A percentile compares a stretch with the other conserved stretches of the same genome.
Conservation (phyloP, 2,113 vertebrate genomes). For the Lycaon pictus region DNA sequence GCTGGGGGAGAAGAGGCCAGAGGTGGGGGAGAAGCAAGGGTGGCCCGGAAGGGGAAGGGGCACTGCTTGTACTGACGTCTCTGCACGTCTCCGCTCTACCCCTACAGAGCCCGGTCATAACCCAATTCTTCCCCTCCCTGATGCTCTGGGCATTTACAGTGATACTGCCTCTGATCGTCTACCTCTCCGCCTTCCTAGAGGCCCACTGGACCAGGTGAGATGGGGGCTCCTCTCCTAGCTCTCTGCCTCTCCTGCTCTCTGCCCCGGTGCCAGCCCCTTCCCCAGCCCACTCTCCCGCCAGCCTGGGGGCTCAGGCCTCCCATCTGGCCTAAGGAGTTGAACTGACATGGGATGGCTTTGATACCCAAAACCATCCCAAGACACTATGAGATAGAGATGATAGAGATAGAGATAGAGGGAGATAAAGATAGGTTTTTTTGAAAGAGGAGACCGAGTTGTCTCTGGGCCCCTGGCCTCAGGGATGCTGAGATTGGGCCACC, state of each 20-base stretch:
- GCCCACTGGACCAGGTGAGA: conserved; percentile 97
- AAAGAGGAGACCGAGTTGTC: background rate
- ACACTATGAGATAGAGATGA: background rate
- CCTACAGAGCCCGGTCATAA: conserved; percentile 94
- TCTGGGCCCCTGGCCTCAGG: background rate
- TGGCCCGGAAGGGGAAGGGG: background rate
- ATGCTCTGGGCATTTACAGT: conserved; percentile 97
- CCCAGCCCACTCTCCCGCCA: background rate
- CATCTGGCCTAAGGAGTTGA: background rate
- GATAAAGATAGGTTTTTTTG: background rate
- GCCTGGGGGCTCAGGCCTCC: background rate
- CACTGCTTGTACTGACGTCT: background rate
- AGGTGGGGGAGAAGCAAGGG: background rate
- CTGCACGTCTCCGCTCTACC: conserved; percentile 55
- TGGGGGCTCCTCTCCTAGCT: background rate
- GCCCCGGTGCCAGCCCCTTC: background rate
- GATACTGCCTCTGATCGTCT: conserved; percentile 96
- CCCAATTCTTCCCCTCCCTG: conserved; percentile 97
- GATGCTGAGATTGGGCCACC: background rate
- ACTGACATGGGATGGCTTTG: background rate
- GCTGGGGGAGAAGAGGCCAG: background rate
- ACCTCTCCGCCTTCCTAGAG: conserved; percentile 96
- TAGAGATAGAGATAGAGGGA: too few relatives aligned
- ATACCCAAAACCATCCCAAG: background rate
- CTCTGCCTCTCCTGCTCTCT: background rate